Conservation (phyloP, 2,888 invertebrate species). For the Sericinus montela region DNA sequence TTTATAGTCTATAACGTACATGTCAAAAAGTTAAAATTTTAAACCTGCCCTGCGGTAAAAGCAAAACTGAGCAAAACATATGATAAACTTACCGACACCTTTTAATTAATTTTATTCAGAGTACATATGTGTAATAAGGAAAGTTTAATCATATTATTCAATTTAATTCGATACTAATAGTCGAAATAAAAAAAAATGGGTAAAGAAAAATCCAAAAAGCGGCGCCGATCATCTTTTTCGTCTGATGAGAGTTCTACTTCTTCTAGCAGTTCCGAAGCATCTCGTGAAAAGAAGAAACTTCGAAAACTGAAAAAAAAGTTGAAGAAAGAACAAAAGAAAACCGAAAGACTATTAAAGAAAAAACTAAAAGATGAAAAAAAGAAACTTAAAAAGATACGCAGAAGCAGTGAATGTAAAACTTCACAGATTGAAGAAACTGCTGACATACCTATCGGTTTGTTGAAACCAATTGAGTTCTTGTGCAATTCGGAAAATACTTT, state of each 20-base stretch:
- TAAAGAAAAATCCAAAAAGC: constrained; percentile 64
- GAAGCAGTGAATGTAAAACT: constrained; percentile 40
- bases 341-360: constrained; percentile 72
- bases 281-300: constrained; percentile 70
- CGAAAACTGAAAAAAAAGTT: constrained; percentile 78
- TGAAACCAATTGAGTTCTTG: background rate
- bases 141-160: too few relatives aligned
- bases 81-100: too few relatives aligned
- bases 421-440: constrained; percentile 42
- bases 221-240: constrained; percentile 42
- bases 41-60: too few relatives aligned
- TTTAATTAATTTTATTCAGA: too few relatives aligned
- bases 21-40: too few relatives aligned
- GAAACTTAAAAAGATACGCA: constrained; percentile 53
- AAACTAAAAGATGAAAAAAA: constrained; percentile 70
- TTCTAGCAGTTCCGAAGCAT: constrained; percentile 66
- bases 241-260: constrained; percentile 47
- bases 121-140: too few relatives aligned
- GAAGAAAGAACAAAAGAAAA: constrained; percentile 74
- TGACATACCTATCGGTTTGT: constrained; percentile 66
- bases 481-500: too few relatives aligned
- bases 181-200: constrained; percentile 41
- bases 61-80: too few relatives aligned
- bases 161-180: too few relatives aligned
- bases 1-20: too few relatives aligned